A percentile compares a stretch with the other conserved stretches of the same genome.
Evolutionary conservation across 2,797 vertebrate species (phyloP).

Genomic region (Anas flavirostris): DNA sequence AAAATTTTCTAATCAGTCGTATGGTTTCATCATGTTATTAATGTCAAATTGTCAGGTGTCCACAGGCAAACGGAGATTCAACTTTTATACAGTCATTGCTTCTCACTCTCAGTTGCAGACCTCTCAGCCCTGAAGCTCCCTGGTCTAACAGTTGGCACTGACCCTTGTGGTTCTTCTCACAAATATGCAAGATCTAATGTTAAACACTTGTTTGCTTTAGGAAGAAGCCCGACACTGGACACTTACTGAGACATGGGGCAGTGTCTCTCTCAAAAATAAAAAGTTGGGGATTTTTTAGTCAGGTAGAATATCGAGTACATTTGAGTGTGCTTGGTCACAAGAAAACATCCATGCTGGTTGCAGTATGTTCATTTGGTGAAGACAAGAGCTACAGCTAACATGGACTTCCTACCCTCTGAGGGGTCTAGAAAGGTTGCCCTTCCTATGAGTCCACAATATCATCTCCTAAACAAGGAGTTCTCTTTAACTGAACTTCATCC

Average conservation of each 20-base stretch:
- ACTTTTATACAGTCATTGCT: background rate
- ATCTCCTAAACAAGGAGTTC: background rate
- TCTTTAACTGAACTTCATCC: background rate
- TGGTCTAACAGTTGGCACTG: background rate
- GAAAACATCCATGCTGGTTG: background rate
- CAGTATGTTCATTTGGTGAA: background rate
- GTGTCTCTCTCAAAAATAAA: background rate
- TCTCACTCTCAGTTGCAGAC: background rate
- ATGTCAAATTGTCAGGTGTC: background rate
- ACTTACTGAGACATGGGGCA: background rate
- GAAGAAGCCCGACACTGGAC: background rate
- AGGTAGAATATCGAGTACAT: background rate
- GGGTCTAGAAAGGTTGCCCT: background rate
- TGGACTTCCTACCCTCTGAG: background rate
- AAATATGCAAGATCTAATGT: background rate
- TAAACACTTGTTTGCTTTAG: background rate
- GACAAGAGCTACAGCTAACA: background rate
- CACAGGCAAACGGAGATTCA: background rate
- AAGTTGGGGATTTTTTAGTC: background rate
- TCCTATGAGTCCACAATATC: background rate
- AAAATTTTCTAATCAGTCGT: background rate
- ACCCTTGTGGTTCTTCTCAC: background rate
- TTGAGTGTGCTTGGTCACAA: background rate
- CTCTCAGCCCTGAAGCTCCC: background rate
- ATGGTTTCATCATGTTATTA: background rate